Evolutionary conservation across 1,140 invertebrate species (phyloP), one percentile per base, ranked within the genome.

Genomic region (Drosophila lowei): DNA sequence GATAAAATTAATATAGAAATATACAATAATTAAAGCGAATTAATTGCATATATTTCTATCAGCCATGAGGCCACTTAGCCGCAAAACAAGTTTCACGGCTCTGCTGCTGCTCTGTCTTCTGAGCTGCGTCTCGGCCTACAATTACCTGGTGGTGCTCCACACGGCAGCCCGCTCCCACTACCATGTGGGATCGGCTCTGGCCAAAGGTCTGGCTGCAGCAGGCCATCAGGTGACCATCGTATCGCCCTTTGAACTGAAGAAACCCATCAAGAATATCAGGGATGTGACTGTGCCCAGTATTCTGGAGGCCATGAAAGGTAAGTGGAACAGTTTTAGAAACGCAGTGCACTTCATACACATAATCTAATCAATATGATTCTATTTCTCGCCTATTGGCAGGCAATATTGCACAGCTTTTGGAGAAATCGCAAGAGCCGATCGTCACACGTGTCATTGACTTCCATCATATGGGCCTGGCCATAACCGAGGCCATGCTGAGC

Each of bases 221-320:
- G 94, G 94, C 6, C 94, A 95, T 65, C 89, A 93, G 30, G 92
- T 95, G 3, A 93, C 93, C 1, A 80, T 94, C 0, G 77, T 94
- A 0, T 93, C 92, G 53, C 76, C 92, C 3, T 94, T 93, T 70
- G 90, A 92, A 0, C 79, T 92, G 4, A 92, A 92, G 52, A 89
- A 86, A 41, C 90, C 91, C 0, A 63, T 92, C 2, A 76, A 91
- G 2, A 94, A 94, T 72, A 93, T 93, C 43, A 91, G 77, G 3
- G 93, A 94, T 70, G 73, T 94, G n/a, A 18, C 63, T 0, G 46
- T 71, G 16, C 71, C 74, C 3, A 52, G 28, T 8, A 16, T 89
- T 5, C 0, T 80, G 1, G 52, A 73, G 2, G 28, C 7, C 3
- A 78, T 81, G 72, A 38, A 58, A 44, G 49, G 90, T 91, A 57